phyloP scores from a whole-genome alignment of 2,113 vertebrate species.

The Gallinago jamesoni region DNA sequence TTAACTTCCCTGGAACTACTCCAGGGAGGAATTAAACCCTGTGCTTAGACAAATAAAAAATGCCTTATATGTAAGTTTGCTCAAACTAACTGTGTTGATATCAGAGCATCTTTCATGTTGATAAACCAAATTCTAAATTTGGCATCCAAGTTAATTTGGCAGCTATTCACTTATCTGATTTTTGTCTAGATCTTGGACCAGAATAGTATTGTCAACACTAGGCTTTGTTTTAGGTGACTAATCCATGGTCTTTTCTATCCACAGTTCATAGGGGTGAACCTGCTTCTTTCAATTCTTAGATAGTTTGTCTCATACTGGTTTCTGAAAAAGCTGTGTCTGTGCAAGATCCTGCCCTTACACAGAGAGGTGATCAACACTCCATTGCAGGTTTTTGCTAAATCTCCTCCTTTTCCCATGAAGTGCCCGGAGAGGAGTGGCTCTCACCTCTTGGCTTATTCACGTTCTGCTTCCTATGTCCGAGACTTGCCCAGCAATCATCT shows the following conservation, averaged over 20 bases:
- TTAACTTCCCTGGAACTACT: not conserved
- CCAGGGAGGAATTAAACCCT: not conserved
- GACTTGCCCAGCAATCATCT: not conserved
- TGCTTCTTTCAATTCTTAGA: not conserved
- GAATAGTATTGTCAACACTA: not conserved
- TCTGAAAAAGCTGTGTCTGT: not conserved
- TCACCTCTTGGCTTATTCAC: not conserved
- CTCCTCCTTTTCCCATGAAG: not conserved
- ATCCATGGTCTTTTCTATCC: not conserved
- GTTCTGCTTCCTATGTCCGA: rapidly evolving
- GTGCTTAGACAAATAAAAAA: not conserved
- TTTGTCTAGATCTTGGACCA: not conserved
- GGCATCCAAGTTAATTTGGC: not conserved
- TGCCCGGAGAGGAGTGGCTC: not conserved
- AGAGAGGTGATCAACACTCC: not conserved
- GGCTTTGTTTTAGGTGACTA: not conserved
- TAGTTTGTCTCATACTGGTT: not conserved
- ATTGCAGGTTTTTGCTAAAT: not conserved
- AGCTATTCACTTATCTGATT: not conserved
- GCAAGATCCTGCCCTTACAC: not conserved
- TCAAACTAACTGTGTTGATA: not conserved
- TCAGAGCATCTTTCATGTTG: not conserved
- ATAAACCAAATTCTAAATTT: not conserved
- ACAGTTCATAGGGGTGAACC: not conserved
- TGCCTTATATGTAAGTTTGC: rapidly evolving